Evolutionary conservation across 2,797 vertebrate species (phyloP), one percentile per base, ranked within the genome.

Genomic region (Lacerta agilis): DNA sequence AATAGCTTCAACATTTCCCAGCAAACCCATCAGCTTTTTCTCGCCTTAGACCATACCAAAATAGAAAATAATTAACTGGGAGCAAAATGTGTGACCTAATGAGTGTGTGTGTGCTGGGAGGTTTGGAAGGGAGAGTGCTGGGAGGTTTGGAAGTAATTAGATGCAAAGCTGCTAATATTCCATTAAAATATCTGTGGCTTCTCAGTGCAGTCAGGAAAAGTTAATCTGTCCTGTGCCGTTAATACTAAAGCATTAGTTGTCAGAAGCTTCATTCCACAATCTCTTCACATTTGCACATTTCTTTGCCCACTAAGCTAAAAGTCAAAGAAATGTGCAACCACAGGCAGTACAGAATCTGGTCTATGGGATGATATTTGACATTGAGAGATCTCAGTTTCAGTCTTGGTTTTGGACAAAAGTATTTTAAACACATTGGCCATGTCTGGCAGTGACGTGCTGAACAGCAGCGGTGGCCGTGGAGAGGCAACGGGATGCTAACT

Each of bases 171-270:
- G 92, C 86, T 95, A 95, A 94, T 92, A 61, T 91, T 92, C 89
- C 87, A 82, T 93, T 94, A 85, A 94, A 94, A 93, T 93, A 92
- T 87, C 94, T 95, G 90, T 92, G 91, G 92, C 91, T 91, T 94
- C 81, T 95, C 94, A 95, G 90, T 91, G 91, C 94, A 91, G 91
- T 69, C 61, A 75, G 84, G 92, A 91, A 91, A 93, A 94, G 91
- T 90, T 91, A 96, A 95, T 95, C 92, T 94, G 93, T 94, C 94
- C 88, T 90, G 8, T 94, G 95, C 94, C 93, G 90, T 94, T 94
- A 92, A 90, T 92, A 92, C 85, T 92, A 90, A 95, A 91, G 94
- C 92, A 89, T 89, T 90, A 43, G 89, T 92, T 94, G 93, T 94
- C 93, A 94, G 89, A 93, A 93, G 90, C 86, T 86, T 93, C 90